Evolutionary conservation across 2,797 vertebrate genomes (phyloP).

Genomic region (Malurus leucopterus): DNA sequence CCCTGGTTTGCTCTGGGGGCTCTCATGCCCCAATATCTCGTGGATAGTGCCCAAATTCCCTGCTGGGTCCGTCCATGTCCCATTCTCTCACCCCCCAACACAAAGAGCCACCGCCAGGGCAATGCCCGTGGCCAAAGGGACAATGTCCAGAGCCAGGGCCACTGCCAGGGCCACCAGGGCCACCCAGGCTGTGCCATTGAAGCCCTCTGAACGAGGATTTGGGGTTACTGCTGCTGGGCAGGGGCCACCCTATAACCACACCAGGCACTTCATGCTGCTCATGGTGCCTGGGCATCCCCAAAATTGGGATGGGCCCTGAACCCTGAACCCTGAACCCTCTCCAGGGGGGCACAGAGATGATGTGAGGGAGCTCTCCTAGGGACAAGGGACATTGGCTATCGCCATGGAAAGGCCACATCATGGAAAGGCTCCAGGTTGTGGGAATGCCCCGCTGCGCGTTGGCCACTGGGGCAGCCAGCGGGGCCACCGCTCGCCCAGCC

Average conservation of each 20-base stretch:
- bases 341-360: neutral
- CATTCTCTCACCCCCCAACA: fast-evolving
- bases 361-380: fast-evolving
- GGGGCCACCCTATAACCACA: fast-evolving
- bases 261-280: fast-evolving
- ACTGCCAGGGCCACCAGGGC: fast-evolving
- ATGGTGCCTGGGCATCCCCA: fast-evolving
- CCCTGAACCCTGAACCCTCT: fast-evolving
- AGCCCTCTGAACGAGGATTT: fast-evolving
- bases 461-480: fast-evolving
- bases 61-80: fast-evolving
- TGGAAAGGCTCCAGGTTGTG: fast-evolving
- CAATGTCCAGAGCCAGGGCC: fast-evolving
- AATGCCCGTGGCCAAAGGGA: fast-evolving
- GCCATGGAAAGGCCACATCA: fast-evolving
- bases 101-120: fast-evolving
- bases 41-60: neutral
- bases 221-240: neutral
- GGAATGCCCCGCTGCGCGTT: fast-evolving
- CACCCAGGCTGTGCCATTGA: neutral
- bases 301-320: neutral
- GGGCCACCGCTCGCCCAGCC: fast-evolving
- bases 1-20: neutral
- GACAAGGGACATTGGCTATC: fast-evolving
- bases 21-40: fast-evolving